Conservation (phyloP, 2,888 invertebrate species). For the Ophion ellenae region DNA sequence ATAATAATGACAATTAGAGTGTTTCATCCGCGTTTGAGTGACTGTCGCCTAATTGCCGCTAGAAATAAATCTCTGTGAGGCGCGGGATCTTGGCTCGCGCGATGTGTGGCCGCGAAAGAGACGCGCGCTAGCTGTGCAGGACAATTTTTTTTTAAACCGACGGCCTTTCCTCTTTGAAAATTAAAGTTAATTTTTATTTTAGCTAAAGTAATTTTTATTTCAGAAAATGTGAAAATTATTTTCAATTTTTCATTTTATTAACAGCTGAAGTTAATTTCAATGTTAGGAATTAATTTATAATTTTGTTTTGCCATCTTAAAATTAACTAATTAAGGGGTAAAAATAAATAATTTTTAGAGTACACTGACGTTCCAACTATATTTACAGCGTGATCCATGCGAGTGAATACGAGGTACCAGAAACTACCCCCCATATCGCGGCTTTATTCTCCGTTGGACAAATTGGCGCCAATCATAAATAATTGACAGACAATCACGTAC, state of each 20-base stretch:
- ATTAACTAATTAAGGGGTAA: too few relatives aligned
- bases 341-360: too few relatives aligned
- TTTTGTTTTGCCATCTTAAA: too few relatives aligned
- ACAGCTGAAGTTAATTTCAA: too few relatives aligned
- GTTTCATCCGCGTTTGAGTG: constrained; percentile 17
- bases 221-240: too few relatives aligned
- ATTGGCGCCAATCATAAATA: constrained; percentile 82
- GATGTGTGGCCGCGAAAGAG: not conserved
- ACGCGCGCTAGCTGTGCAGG: not conserved
- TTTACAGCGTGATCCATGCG: too few relatives aligned
- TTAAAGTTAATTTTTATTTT: too few relatives aligned
- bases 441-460: constrained; percentile 78
- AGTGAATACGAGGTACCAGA: not conserved
- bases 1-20: constrained; percentile 19
- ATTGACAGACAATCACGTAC: constrained; percentile 80
- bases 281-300: too few relatives aligned
- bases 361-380: too few relatives aligned
- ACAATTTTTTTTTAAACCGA: not conserved
- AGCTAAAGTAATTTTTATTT: too few relatives aligned
- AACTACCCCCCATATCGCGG: constrained; percentile 70
- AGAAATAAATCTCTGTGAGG: constrained; percentile 13
- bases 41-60: constrained; percentile 28
- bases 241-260: too few relatives aligned
- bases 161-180: not conserved
- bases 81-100: not conserved